Evolutionary conservation across 1,140 invertebrate species (phyloP).

Genomic region (Ostrea denselamellosa): DNA sequence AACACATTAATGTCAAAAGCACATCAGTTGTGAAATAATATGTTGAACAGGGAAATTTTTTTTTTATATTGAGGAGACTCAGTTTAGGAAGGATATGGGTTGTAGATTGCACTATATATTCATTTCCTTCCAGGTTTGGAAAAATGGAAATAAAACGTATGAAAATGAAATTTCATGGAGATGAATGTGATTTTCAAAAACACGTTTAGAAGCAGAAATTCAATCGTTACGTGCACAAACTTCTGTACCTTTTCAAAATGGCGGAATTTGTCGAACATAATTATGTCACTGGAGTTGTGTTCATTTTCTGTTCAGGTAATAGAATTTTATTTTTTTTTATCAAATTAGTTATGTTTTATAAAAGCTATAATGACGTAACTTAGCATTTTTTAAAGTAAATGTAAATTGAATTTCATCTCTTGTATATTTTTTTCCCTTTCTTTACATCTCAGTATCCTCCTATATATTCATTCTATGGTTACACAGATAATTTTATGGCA

Average conservation of each 20-base stretch:
- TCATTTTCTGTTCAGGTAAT: background rate
- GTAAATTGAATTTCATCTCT: background rate
- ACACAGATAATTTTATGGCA: background rate
- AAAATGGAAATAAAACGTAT: background rate
- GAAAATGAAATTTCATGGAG: background rate
- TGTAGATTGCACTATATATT: background rate
- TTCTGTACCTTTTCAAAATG: constrained; percentile 5
- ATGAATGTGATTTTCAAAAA: background rate
- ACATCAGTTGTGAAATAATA: background rate
- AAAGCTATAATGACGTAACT: background rate
- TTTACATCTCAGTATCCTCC: background rate
- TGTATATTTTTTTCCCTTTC: background rate
- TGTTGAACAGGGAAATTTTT: background rate
- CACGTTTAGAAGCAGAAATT: background rate
- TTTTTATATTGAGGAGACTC: too few species aligned
- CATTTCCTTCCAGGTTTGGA: background rate
- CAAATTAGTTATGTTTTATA: background rate
- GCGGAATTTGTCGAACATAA: constrained; percentile 3
- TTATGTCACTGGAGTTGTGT: background rate
- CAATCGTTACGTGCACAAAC: background rate
- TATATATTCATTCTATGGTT: background rate
- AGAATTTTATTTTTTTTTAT: background rate
- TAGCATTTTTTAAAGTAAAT: background rate
- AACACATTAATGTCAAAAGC: background rate
- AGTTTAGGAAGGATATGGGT: background rate